Conservation (phyloP, 2,113 vertebrate species). For the Hepsetus odoe region DNA sequence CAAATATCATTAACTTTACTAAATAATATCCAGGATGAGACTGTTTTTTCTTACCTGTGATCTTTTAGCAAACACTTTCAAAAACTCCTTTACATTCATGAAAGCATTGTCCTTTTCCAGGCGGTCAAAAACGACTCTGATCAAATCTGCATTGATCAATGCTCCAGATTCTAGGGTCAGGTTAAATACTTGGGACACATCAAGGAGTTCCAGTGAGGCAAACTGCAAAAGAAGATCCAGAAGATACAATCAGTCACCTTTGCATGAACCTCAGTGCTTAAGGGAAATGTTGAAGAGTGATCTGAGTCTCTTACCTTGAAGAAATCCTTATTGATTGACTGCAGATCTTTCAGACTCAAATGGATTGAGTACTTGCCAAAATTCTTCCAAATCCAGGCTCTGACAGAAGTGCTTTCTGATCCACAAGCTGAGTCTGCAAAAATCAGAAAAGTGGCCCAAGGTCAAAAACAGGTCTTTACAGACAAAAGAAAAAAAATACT, state of each 20-base stretch:
- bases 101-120: neutral
- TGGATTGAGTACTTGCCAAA: neutral
- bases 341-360: neutral
- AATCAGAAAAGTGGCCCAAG: neutral
- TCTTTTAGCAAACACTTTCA: neutral
- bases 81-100: neutral
- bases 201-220: neutral
- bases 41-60: neutral
- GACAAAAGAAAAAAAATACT: neutral
- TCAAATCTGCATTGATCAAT: neutral
- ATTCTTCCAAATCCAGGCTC: neutral
- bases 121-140: constrained; percentile 7
- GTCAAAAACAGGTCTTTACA: neutral
- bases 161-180: neutral
- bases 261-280: no score
- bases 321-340: neutral
- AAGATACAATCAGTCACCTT: no score
- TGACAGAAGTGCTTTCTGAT: neutral
- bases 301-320: neutral
- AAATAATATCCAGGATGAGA: neutral
- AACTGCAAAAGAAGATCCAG: neutral
- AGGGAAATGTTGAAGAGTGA: no score
- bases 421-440: neutral
- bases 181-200: neutral
- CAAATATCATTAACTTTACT: neutral